Evolutionary conservation across 2,888 invertebrate species (phyloP).

Genomic region (Monochamus alternatus): DNA sequence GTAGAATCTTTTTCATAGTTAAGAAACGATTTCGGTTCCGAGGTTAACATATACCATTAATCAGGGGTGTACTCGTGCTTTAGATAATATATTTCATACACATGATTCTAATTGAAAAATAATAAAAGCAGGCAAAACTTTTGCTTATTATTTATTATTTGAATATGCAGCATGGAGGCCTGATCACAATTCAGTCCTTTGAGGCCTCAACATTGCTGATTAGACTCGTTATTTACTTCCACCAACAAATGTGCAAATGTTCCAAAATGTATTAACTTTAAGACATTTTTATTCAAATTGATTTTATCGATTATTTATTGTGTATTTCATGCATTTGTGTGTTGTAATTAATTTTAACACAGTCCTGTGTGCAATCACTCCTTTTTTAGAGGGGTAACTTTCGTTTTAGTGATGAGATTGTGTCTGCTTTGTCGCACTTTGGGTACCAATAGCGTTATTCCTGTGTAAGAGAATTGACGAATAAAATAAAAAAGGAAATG

Average conservation of each 20-base stretch:
- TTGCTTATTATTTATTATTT: slow-evolving; percentile 18
- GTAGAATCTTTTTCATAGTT: background rate
- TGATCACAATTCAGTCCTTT: background rate
- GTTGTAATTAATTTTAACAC: slow-evolving; percentile 59
- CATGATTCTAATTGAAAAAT: slow-evolving; percentile 23
- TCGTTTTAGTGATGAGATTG: slow-evolving; percentile 53
- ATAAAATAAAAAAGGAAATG: slow-evolving; percentile 30
- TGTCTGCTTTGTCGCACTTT: slow-evolving; percentile 58
- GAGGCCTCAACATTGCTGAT: background rate
- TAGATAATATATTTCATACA: slow-evolving; percentile 23
- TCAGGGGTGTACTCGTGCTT: slow-evolving; percentile 29
- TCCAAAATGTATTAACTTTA: slow-evolving; percentile 50
- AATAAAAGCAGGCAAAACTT: background rate
- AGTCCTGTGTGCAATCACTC: slow-evolving; percentile 61
- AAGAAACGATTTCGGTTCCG: background rate
- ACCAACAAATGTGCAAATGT: slow-evolving; percentile 26
- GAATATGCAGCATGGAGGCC: background rate
- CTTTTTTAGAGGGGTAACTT: slow-evolving; percentile 53
- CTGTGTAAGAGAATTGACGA: slow-evolving; percentile 50
- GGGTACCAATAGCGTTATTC: slow-evolving; percentile 57
- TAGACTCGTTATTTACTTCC: slow-evolving; percentile 29
- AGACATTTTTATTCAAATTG: slow-evolving; percentile 52
- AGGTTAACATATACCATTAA: background rate
- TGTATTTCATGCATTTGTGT: slow-evolving; percentile 60
- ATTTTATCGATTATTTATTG: slow-evolving; percentile 55